Conservation (phyloP, 2,888 invertebrate genomes). For the Perdita meconis region DNA sequence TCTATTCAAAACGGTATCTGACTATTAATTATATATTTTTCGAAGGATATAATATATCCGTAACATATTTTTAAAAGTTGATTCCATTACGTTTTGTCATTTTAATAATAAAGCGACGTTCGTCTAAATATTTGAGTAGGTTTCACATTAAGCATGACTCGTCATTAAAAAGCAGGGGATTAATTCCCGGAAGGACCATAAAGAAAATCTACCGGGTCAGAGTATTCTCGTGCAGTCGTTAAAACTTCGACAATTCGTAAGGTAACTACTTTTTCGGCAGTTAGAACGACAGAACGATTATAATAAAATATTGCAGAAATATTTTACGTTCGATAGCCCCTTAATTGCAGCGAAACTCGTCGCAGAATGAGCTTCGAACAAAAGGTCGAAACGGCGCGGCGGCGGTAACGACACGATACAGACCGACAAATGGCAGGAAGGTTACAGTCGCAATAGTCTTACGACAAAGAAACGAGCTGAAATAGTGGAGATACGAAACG, state of each 20-base stretch:
- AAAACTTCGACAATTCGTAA: not conserved
- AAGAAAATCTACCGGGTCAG: not conserved
- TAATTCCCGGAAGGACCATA: too few relatives aligned
- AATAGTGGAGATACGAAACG: slow-evolving; percentile 21
- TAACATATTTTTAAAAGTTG: too few relatives aligned
- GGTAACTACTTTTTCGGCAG: slow-evolving; percentile 1
- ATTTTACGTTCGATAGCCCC: slow-evolving; percentile 15
- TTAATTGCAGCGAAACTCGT: slow-evolving; percentile 16
- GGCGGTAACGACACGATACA: slow-evolving; percentile 44
- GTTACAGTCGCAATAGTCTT: slow-evolving; percentile 40
- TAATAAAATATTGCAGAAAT: slow-evolving; percentile 33
- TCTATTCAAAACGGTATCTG: too few relatives aligned
- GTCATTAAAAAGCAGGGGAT: too few relatives aligned
- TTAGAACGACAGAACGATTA: not conserved
- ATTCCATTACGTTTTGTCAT: too few relatives aligned
- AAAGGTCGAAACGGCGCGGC: slow-evolving; percentile 20
- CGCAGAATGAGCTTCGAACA: slow-evolving; percentile 19
- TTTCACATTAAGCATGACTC: not conserved
- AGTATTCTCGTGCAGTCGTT: not conserved
- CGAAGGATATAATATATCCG: too few relatives aligned
- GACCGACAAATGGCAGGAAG: slow-evolving; percentile 30
- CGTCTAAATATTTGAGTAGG: not conserved
- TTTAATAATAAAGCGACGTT: too few relatives aligned
- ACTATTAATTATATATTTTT: too few relatives aligned
- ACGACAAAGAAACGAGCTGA: slow-evolving; percentile 24